phyloP scores from a whole-genome alignment of 2,113 vertebrate species.

The Sardina pilchardus region DNA sequence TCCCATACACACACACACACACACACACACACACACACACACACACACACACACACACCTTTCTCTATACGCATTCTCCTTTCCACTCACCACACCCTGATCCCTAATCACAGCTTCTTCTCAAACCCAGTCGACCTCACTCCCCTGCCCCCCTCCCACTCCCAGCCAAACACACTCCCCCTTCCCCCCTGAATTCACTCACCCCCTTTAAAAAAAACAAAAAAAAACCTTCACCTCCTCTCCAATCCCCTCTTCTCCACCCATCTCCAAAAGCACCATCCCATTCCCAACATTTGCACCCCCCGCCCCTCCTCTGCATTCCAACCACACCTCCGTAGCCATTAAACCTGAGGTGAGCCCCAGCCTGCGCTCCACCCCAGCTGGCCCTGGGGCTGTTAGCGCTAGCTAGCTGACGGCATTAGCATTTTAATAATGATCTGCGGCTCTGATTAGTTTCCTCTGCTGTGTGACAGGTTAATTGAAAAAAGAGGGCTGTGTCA shows the following conservation, averaged over 20 bases:
- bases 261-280: neutral
- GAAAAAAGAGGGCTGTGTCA: slow-evolving; percentile 34
- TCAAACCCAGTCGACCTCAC: neutral
- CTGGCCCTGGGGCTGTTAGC: neutral
- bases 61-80: neutral
- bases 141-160: neutral
- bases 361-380: neutral
- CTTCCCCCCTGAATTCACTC: too few species aligned
- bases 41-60: neutral
- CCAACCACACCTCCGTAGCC: neutral
- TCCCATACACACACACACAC: neutral
- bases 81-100: neutral
- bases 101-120: neutral
- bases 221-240: neutral
- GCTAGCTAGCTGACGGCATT: slow-evolving; percentile 30
- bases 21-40: neutral
- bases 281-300: neutral
- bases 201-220: too few species aligned
- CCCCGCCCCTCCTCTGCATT: neutral
- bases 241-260: neutral
- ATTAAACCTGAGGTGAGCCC: neutral
- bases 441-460: slow-evolving; percentile 44
- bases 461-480: slow-evolving; percentile 48
- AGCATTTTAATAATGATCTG: slow-evolving; percentile 51
- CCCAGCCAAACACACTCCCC: neutral